Evolutionary conservation across 2,113 vertebrate species (phyloP).

Genomic region (Cyanoderma ruficeps): DNA sequence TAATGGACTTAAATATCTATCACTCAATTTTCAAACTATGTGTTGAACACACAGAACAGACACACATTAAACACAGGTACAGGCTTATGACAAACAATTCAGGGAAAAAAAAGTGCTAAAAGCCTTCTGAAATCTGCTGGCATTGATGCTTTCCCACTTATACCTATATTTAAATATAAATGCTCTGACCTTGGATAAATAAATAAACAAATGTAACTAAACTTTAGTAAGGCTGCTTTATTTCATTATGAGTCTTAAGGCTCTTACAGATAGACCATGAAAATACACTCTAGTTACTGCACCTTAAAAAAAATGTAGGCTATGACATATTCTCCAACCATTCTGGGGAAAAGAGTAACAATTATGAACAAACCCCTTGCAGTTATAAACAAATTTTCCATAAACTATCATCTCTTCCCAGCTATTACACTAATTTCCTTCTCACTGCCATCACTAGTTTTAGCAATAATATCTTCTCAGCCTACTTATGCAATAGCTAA

Average conservation of each 20-base stretch:
- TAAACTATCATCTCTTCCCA: slow-evolving; percentile 38
- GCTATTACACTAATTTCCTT: slow-evolving; percentile 55
- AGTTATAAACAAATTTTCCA: slow-evolving; percentile 66
- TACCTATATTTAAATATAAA: neutral
- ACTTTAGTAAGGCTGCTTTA: neutral
- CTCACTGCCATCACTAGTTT: slow-evolving; percentile 51
- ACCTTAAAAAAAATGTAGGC: neutral
- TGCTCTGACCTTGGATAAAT: slow-evolving; percentile 16
- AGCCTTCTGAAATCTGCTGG: neutral
- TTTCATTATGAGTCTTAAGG: neutral
- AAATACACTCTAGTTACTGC: slow-evolving; percentile 2
- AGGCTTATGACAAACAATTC: neutral
- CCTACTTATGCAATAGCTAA: slow-evolving; percentile 44
- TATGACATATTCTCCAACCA: slow-evolving; percentile 2
- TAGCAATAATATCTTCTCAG: slow-evolving; percentile 59
- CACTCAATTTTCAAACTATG: neutral
- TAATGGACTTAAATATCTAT: neutral
- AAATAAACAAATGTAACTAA: slow-evolving; percentile 32
- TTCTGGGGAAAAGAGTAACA: slow-evolving; percentile 46
- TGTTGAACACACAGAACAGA: neutral
- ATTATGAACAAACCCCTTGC: slow-evolving; percentile 54
- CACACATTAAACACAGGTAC: neutral
- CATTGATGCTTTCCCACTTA: neutral
- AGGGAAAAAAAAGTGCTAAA: slow-evolving; percentile 46
- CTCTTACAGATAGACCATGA: neutral